These are phyloP conservation scores for Leptinotarsa rubiginosa DNA, from an alignment of 2,888 invertebrate genomes.

Conservation along the genomic window DNA sequence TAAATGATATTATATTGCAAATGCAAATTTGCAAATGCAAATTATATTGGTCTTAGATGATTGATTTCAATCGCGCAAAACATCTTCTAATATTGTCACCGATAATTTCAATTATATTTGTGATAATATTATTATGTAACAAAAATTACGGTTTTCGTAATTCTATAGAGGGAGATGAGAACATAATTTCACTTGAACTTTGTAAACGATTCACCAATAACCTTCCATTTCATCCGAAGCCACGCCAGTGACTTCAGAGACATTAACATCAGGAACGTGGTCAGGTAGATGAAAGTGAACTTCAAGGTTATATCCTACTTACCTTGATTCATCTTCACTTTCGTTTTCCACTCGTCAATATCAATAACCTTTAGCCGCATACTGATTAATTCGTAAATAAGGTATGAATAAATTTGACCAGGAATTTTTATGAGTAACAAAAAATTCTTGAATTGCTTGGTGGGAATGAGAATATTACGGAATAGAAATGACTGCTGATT, in stretches of 20 bases:
- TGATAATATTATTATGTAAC: no score
- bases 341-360: conserved; percentile 49
- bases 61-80: no score
- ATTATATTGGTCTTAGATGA: no score
- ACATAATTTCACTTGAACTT: not conserved
- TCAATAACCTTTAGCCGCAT: conserved; percentile 4
- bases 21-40: no score
- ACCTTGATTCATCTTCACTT: conserved; percentile 60
- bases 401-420: not conserved
- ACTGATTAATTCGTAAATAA: not conserved
- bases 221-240: not conserved
- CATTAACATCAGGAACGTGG: not conserved
- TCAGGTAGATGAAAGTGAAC: conserved; percentile 40
- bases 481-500: no score
- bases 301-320: conserved; percentile 58
- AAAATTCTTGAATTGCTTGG: not conserved
- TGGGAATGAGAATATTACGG: not conserved
- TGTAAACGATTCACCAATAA: not conserved
- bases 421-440: conserved; percentile 4
- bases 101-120: no score
- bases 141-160: no score
- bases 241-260: conserved; percentile 13
- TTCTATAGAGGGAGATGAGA: not conserved
- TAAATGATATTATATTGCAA: no score
- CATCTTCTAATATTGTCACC: no score